Percentiles rank a stretch among this genome's conserved stretches.
These are phyloP conservation scores for Amaurobius ferox DNA, from an alignment of 2,888 invertebrate genomes.

Conservation along the genomic window DNA sequence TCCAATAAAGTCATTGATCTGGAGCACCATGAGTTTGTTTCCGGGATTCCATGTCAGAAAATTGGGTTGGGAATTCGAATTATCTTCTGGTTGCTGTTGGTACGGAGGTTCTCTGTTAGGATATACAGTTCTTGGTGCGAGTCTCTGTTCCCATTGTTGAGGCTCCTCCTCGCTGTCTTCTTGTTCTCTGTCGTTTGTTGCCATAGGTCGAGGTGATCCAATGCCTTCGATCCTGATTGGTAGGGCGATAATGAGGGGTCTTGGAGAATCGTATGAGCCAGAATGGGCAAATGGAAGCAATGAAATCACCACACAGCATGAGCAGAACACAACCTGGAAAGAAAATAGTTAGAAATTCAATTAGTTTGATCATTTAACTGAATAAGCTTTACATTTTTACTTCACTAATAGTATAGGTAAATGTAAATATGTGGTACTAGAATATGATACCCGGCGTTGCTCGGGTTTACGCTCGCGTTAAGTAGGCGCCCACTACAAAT, in stretches of 20 bases:
- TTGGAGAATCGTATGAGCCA: background rate
- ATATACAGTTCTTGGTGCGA: conserved; percentile 7
- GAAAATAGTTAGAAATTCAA: background rate
- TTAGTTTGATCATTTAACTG: too few species aligned
- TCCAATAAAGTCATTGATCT: conserved; percentile 47
- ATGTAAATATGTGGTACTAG: too few species aligned
- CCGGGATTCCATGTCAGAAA: conserved; percentile 42
- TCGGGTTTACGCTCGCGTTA: too few species aligned
- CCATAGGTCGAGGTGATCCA: background rate
- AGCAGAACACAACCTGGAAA: conserved; percentile 2
- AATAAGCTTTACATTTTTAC: too few species aligned
- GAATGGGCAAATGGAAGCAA: background rate
- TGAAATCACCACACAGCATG: background rate
- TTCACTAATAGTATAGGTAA: too few species aligned
- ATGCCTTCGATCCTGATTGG: conserved; percentile 21
- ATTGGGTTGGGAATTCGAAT: background rate
- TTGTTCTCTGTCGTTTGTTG: background rate
- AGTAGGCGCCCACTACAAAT: too few species aligned
- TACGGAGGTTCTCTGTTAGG: background rate
- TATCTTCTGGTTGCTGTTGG: conserved; percentile 9
- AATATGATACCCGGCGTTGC: too few species aligned
- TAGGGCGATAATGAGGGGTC: conserved; percentile 41
- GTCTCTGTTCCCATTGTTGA: conserved; percentile 25
- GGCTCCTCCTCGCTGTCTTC: conserved; percentile 25
- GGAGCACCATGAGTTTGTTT: conserved; percentile 46